phyloP scores from a whole-genome alignment of 2,113 vertebrate genomes.

The Stigmatopora nigra region DNA sequence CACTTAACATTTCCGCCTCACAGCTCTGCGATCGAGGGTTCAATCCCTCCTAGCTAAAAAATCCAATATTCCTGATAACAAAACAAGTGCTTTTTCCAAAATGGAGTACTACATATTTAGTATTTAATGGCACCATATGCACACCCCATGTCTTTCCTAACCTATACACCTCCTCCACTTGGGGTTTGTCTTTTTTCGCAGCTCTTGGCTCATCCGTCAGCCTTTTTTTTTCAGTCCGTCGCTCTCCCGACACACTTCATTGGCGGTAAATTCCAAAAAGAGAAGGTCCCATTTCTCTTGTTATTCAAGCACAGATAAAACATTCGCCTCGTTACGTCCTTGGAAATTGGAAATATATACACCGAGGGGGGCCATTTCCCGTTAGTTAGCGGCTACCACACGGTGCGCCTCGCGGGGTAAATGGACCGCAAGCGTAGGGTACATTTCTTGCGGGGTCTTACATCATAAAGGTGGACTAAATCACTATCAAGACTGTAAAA shows the following conservation, averaged over 20 bases:
- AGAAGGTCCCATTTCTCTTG: constrained; percentile 40
- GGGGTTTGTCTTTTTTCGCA: constrained; percentile 33
- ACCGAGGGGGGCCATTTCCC: constrained; percentile 43
- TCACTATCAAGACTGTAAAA: background rate
- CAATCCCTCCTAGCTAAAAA: too few species aligned
- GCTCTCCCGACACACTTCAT: constrained; percentile 37
- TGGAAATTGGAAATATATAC: constrained; percentile 39
- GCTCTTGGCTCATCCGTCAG: constrained; percentile 36
- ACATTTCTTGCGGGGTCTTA: background rate
- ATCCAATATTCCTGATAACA: too few species aligned
- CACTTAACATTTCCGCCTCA: too few species aligned
- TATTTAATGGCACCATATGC: background rate
- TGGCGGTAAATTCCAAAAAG: constrained; percentile 48
- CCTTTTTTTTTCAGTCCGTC: constrained; percentile 48
- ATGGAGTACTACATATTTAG: background rate
- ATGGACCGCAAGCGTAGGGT: background rate
- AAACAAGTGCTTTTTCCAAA: too few species aligned
- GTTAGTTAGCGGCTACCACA: constrained; percentile 19
- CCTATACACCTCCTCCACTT: constrained; percentile 48
- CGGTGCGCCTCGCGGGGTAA: constrained; percentile 1
- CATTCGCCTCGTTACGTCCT: constrained; percentile 40
- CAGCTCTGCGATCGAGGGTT: too few species aligned
- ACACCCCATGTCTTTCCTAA: constrained; percentile 23
- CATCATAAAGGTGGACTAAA: background rate
- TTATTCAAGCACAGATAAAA: constrained; percentile 43